phyloP scores from a whole-genome alignment of 2,113 vertebrate species.

The Paramisgurnus dabryanus region DNA sequence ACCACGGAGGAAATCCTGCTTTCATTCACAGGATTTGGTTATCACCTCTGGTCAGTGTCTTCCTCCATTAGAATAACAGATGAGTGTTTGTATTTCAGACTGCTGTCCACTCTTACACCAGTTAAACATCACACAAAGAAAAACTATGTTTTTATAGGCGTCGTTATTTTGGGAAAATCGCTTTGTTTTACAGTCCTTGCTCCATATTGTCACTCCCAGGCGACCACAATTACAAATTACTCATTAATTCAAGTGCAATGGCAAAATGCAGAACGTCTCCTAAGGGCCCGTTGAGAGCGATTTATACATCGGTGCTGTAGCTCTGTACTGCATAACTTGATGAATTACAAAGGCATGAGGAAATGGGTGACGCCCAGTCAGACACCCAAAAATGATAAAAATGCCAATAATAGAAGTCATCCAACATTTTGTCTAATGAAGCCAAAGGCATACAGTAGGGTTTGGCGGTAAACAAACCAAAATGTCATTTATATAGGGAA shows the following conservation, averaged over 20 bases:
- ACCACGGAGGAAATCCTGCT: background rate
- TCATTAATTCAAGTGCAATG: slow-evolving; percentile 14
- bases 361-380: no score
- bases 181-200: slow-evolving; percentile 3
- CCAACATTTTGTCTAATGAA: no score
- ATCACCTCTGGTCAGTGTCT: slow-evolving; percentile 8
- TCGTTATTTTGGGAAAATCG: slow-evolving; percentile 3
- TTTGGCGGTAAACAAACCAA: no score
- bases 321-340: no score
- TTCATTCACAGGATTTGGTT: background rate
- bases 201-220: background rate
- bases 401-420: no score
- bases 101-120: slow-evolving; percentile 1
- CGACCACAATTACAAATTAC: background rate
- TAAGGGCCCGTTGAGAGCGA: background rate
- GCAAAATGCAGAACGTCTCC: background rate
- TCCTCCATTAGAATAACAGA: slow-evolving; percentile 27
- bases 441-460: no score
- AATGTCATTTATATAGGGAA: no score
- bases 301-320: background rate
- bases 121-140: background rate
- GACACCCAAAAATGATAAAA: no score
- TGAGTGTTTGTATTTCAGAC: slow-evolving; percentile 4
- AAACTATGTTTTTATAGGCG: background rate
- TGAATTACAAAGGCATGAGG: no score